Evolutionary conservation across 2,797 vertebrate genomes (phyloP).

Genomic region (Galago senegalensis): DNA sequence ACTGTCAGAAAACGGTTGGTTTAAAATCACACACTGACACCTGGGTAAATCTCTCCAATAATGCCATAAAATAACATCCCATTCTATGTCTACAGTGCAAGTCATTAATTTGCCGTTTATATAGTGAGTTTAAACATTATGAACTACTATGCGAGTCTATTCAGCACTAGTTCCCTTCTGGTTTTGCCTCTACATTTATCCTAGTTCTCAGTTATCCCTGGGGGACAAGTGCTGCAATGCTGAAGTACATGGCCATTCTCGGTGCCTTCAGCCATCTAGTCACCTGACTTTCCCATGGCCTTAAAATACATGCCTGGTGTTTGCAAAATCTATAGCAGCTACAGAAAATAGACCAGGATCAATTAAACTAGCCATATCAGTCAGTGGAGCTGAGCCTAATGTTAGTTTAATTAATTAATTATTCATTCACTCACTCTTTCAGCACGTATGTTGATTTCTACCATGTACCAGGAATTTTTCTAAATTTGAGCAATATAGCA

Average conservation of each 20-base stretch:
- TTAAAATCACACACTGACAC: background rate
- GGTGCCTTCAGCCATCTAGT: background rate
- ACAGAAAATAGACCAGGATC: background rate
- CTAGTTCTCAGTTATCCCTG: background rate
- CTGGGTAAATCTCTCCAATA: background rate
- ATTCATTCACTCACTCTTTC: background rate
- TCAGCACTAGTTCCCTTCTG: background rate
- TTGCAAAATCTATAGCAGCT: slow-evolving; percentile 10
- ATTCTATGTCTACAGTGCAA: background rate
- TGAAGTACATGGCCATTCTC: background rate
- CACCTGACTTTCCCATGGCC: background rate
- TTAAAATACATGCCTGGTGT: background rate
- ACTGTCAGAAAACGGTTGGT: slow-evolving; percentile 21
- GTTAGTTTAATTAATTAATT: slow-evolving; percentile 31
- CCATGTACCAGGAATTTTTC: background rate
- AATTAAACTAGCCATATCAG: background rate
- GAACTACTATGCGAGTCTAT: background rate
- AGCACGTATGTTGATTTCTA: background rate
- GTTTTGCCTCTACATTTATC: background rate
- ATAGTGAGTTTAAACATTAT: background rate
- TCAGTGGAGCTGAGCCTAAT: background rate
- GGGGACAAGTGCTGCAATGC: background rate
- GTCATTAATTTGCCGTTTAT: background rate
- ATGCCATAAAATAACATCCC: background rate
- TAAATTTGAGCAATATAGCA: background rate